A percentile compares a stretch with the other conserved stretches of the same genome.
phyloP scores from a whole-genome alignment of 2,888 invertebrate genomes.

The Kuschelorhynchus macadamiae region DNA sequence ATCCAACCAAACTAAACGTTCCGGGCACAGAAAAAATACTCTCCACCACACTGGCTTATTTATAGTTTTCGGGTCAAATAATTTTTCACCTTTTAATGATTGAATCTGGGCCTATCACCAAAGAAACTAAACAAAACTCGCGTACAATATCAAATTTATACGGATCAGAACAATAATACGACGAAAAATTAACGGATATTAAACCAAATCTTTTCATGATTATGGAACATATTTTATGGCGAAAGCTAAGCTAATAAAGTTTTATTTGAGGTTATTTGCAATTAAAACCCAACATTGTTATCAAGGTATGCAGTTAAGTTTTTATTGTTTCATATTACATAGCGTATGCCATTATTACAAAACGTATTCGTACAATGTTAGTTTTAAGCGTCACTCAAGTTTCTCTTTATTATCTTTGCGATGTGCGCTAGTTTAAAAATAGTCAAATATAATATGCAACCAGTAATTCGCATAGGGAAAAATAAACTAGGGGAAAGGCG shows the following conservation, averaged over 20 bases:
- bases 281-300: conserved; percentile 13
- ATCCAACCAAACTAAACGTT: conserved; percentile 16
- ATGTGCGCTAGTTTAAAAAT: no score
- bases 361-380: no score
- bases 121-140: conserved; percentile 15
- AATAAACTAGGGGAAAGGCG: no score
- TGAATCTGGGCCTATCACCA: conserved; percentile 27
- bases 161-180: background rate
- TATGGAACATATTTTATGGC: conserved; percentile 2
- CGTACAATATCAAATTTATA: background rate
- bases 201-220: conserved; percentile 11
- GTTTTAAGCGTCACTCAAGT: no score
- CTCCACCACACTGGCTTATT: conserved; percentile 21
- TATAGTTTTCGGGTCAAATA: conserved; percentile 44
- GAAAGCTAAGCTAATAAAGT: conserved; percentile 13
- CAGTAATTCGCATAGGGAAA: no score
- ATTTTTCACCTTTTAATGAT: conserved; percentile 30
- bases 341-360: background rate
- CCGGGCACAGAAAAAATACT: conserved; percentile 28
- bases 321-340: background rate
- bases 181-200: conserved; percentile 1
- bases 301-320: conserved; percentile 19
- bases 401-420: no score
- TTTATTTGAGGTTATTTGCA: conserved; percentile 9
- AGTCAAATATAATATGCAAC: no score